Conservation (phyloP, 2,797 vertebrate species). For the Pagetopsis macropterus region DNA sequence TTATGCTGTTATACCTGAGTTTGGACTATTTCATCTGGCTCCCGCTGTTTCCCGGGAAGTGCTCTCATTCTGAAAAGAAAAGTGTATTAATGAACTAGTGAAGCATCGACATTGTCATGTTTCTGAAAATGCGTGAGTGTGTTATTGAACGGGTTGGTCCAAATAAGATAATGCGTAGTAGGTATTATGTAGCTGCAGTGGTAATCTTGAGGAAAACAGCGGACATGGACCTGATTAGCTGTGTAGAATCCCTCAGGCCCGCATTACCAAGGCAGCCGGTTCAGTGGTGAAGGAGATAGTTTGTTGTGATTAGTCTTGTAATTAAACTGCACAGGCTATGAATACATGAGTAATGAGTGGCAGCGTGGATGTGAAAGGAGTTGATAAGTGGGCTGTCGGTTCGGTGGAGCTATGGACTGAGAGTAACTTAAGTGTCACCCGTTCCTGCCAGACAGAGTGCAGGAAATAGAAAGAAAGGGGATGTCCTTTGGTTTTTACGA, state of each 20-base stretch:
- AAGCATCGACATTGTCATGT: neutral
- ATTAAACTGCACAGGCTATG: constrained; percentile 80
- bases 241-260: constrained; percentile 65
- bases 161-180: constrained; percentile 40
- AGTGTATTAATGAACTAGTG: neutral
- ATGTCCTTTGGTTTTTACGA: constrained; percentile 24
- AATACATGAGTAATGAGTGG: constrained; percentile 80
- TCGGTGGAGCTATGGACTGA: constrained; percentile 35
- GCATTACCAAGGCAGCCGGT: constrained; percentile 60
- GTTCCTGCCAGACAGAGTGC: constrained; percentile 12
- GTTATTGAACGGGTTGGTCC: constrained; percentile 38
- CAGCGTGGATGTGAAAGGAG: constrained; percentile 67
- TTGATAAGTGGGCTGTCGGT: constrained; percentile 71
- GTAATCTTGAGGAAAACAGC: constrained; percentile 52
- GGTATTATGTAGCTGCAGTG: constrained; percentile 28
- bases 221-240: constrained; percentile 68
- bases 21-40: constrained; percentile 2
- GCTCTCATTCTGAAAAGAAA: neutral
- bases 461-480: constrained; percentile 27
- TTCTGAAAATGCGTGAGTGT: constrained; percentile 8
- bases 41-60: constrained; percentile 6
- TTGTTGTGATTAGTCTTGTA: constrained; percentile 82
- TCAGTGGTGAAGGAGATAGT: constrained; percentile 68
- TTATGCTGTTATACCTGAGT: neutral
- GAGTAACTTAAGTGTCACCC: constrained; percentile 27